Percentiles rank a stretch among this genome's conserved stretches.
These are phyloP conservation scores for Sylvilagus floridanus DNA, from an alignment of 2,797 vertebrate genomes.

Conservation along the genomic window DNA sequence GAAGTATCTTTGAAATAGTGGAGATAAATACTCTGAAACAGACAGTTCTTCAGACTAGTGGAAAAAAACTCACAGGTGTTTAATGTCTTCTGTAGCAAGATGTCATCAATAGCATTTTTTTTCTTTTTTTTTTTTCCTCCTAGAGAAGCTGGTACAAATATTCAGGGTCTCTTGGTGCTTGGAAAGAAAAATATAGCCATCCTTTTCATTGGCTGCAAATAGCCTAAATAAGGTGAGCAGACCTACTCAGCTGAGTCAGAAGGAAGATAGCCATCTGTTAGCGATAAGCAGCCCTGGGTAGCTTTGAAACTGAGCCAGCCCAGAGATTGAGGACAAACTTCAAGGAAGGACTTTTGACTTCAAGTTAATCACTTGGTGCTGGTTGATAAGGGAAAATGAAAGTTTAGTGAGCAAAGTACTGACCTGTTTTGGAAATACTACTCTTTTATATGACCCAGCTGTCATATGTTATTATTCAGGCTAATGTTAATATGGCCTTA, in stretches of 20 bases:
- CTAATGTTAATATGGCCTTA: neutral
- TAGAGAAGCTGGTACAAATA: slow-evolving; percentile 13
- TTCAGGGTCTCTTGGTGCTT: slow-evolving; percentile 7
- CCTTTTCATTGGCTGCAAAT: slow-evolving; percentile 57
- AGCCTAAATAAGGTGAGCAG: slow-evolving; percentile 37
- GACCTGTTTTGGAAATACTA: slow-evolving; percentile 29
- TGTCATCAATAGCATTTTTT: neutral
- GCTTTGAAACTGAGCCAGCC: slow-evolving; percentile 72
- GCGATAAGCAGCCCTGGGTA: neutral
- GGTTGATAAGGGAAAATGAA: slow-evolving; percentile 63
- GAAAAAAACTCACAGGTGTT: neutral
- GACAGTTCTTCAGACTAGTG: slow-evolving; percentile 30
- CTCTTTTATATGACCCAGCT: slow-evolving; percentile 24
- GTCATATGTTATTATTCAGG: neutral
- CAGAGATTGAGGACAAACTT: slow-evolving; percentile 58
- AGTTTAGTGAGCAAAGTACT: slow-evolving; percentile 2
- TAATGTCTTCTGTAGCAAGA: slow-evolving; percentile 1
- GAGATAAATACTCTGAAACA: neutral
- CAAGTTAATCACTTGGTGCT: slow-evolving; percentile 64
- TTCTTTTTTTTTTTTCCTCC: neutral
- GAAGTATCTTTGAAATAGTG: slow-evolving; percentile 25
- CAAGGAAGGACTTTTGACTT: slow-evolving; percentile 67
- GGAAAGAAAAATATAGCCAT: slow-evolving; percentile 57
- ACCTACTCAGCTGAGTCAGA: slow-evolving; percentile 55
- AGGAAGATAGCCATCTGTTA: slow-evolving; percentile 70